Base-by-base conservation (phyloP, 2,797 vertebrate species). In the Trematomus bernacchii region DNA sequence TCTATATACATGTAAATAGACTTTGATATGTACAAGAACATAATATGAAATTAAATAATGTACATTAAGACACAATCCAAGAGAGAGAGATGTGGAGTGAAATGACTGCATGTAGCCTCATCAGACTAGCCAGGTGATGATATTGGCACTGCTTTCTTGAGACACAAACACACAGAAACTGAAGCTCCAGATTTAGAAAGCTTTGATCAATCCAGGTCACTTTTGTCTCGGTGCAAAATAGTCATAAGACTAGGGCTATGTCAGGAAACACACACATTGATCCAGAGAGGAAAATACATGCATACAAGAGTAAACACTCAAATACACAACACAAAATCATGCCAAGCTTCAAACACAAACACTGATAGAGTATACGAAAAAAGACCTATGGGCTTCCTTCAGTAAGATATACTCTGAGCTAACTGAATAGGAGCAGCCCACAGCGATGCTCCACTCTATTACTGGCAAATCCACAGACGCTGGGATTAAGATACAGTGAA, bases 121-220 rank as follows among this genome's bases (percentile, higher is more conserved):
- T 74, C 71, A 70, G 53, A 76, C 55, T 9, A 30, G 66, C 30
- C 51, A 82, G 83, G 65, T 82, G 71, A 83, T 64, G 68, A 59
- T 52, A 75, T 6, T 48, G 66, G 47, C 58, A 58, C 51, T 71
- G 64, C 77, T 67, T 57, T 81, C 71, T 79, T 47, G 23, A 27
- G 33, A 33, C 33, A 33, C 33, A 37, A 1, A 8, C 7, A 33
- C 33, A 8, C 33, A 33, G 1, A 33, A 64, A 70, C 9, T 0
- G 16, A 15, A 57, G 50, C 67, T 69, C 61, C 60, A 80, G 71
- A 91, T 88, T 83, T 84, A 76, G 59, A 82, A 76, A 72, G 77
- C 80, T 88, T 84, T 88, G 86, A 92, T 89, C 82, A 89, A 89
- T 79, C 37, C 15, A 88, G 67, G 83, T 61, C 59, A 72, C 42